Evolutionary conservation across 30 jellyfish, hydroid and myxozoan species (phyloP).

Genomic region (Catostylus mosaicus): DNA sequence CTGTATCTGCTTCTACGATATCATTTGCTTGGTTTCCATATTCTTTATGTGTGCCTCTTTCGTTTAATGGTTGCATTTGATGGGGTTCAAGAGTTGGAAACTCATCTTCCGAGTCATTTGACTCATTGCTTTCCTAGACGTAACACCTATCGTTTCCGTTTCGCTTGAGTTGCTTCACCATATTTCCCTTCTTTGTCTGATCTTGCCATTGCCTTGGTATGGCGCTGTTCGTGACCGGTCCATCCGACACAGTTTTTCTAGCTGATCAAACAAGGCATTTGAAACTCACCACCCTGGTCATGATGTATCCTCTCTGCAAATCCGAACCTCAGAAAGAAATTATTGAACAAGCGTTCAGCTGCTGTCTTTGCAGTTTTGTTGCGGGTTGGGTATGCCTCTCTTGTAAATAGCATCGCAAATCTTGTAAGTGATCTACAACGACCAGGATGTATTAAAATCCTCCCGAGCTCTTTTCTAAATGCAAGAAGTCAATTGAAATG

Average conservation of each 20-base stretch:
- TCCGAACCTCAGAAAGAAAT: slow-evolving; percentile 42
- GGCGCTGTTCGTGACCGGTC: slow-evolving; percentile 49
- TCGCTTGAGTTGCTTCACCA: too few species aligned
- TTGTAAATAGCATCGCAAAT: too few species aligned
- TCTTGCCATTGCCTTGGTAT: slow-evolving; percentile 31
- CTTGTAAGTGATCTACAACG: slow-evolving; percentile 50
- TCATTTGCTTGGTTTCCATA: too few species aligned
- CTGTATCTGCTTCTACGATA: too few species aligned
- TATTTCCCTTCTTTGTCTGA: too few species aligned
- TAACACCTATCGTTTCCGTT: too few species aligned
- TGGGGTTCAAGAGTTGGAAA: too few species aligned
- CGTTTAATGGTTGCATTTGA: too few species aligned
- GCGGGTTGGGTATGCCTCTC: slow-evolving; percentile 54
- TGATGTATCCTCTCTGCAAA: slow-evolving; percentile 40
- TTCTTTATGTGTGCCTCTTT: too few species aligned
- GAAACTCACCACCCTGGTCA: slow-evolving; percentile 67
- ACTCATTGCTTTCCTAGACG: too few species aligned
- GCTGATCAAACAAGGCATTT: slow-evolving; percentile 28
- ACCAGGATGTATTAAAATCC: slow-evolving; percentile 25
- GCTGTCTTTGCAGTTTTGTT: slow-evolving; percentile 54
- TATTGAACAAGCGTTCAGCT: slow-evolving; percentile 36
- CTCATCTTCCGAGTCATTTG: too few species aligned
- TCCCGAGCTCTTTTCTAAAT: slow-evolving; percentile 26
- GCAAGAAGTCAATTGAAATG: slow-evolving; percentile 44
- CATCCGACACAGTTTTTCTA: slow-evolving; percentile 34